phyloP scores from a whole-genome alignment of 2,888 invertebrate species.

The Stenichneumon culpator region DNA sequence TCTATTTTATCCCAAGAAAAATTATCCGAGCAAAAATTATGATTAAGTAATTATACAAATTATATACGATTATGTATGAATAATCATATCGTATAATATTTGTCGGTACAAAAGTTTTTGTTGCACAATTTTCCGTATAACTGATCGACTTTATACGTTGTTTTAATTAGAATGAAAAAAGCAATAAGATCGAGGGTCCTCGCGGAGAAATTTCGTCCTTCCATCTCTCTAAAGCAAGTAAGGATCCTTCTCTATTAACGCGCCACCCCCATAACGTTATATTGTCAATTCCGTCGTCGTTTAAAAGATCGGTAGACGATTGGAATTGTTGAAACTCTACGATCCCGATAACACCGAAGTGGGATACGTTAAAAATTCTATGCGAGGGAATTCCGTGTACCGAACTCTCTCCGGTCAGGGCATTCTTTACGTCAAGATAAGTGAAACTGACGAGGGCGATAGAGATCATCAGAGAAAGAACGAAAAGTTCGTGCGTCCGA shows the following conservation, averaged over 20 bases:
- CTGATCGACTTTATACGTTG: neutral
- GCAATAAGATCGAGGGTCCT: constrained; percentile 53
- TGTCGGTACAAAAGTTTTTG: too few relatives aligned
- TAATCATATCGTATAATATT: too few relatives aligned
- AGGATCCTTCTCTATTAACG: neutral
- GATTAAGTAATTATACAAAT: too few relatives aligned
- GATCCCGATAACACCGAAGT: constrained; percentile 50
- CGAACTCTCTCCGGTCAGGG: constrained; percentile 60
- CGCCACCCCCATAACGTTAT: neutral
- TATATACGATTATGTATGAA: too few relatives aligned
- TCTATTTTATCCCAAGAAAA: too few relatives aligned
- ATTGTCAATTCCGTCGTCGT: neutral
- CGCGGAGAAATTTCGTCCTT: constrained; percentile 40
- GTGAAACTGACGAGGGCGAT: constrained; percentile 50
- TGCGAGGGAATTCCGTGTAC: constrained; percentile 35
- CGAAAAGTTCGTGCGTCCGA: constrained; percentile 38
- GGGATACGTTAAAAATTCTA: constrained; percentile 54
- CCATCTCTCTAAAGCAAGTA: constrained; percentile 50
- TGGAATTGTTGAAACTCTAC: constrained; percentile 59
- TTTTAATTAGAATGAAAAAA: constrained; percentile 59
- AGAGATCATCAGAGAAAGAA: constrained; percentile 30
- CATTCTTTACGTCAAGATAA: constrained; percentile 64
- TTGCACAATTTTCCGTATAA: neutral
- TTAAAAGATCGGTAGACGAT: constrained; percentile 52
- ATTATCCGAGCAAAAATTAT: too few relatives aligned